Evolutionary conservation across 2,113 vertebrate genomes (phyloP), one percentile per base, ranked within the genome.

Genomic region (Phodopus roborovskii): DNA sequence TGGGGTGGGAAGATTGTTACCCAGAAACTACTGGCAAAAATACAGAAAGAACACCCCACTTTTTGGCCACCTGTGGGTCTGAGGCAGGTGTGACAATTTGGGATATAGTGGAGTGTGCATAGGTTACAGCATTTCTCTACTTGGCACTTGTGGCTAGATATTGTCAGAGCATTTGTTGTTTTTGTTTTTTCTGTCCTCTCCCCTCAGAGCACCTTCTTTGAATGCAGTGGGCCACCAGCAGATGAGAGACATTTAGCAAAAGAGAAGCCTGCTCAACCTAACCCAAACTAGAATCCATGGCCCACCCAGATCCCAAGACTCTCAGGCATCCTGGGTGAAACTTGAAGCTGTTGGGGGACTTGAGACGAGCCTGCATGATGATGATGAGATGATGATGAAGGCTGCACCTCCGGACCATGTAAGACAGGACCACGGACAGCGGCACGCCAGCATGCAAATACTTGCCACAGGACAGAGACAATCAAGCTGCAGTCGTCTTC

Each of bases 401-500:
- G 87, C 85, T 19, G 20, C 33, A 5, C 33, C 7, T 0, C 28
- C 0, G 12, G 92, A 50, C 42, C 30, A 0, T 70, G 85, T 93
- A 62, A 94, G 95, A 50, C 56, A 77, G 92, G 33, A 78, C 94
- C 85, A 16, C 0, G 73, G 90, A 90, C 77, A 95, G 92, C 16
- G 50, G 90, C 50, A 83, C 92, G 56, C 90, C 82, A 45, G 90
- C 15, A 4, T 64, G 86, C 86, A 74, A 62, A 82, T 42, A 45
- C 92, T 84, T 96, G 95, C 92, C 71, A 30, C 56, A 39, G 92
- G 92, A 62, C 48, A 79, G 93, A 90, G 82, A 88, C 94, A 96
- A 95, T 96, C 97, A 98, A 93, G 96, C 94, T 50, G 96, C 96
- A 45, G 85, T 94, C 92, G 95, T 94, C 96, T 96, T 97, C 86